Evolutionary conservation across 1,140 invertebrate species (phyloP), one percentile per base, ranked within the genome.

Genomic region (Aphis craccivora): DNA sequence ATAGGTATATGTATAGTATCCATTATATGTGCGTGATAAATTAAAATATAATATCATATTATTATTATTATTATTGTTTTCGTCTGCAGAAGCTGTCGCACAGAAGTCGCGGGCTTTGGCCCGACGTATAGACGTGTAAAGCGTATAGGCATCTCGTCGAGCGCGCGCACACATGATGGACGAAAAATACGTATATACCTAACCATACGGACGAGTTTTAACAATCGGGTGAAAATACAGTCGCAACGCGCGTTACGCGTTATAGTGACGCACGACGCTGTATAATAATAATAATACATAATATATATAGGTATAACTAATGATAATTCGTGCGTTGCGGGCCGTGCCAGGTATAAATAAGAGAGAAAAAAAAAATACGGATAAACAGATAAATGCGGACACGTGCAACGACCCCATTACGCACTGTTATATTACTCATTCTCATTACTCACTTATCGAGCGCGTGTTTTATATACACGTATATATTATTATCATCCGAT

Each of bases 371-470:
- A 87, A 87, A 40, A 43, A 22, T 83, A 86, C 40, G 40, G 84
- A 48, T 45, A 87, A 87, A 60, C 25, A 55, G 20, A 90, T 37
- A 90, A 23, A 90, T 25, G 51, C 60, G 43, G 48, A 48, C 45
- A 92, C 91, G 91, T 83, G 91, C 91, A 92, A 92, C 76, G 91
- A 92, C 91, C 91, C 91, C 91, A 83, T 92, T 92, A 92, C 91
- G 51, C 51, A 20, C 51, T 55, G 51, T 37, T 37, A 43, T 91
- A 92, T 92, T 83, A 83, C 40, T 90, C 51, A 90, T 55, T 90
- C 83, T 88, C 35, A 55, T 55, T 55, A 53, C 48, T 90, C 48
- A 55, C n/a, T 90, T 90, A 90, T 90, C 88, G 48, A 35, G 22
- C 51, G 51, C 22, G 45, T 40, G 30, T 51, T 53, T 8, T 88